Evolutionary conservation across 2,888 invertebrate species (phyloP).

Genomic region (Nyleta sp.): DNA sequence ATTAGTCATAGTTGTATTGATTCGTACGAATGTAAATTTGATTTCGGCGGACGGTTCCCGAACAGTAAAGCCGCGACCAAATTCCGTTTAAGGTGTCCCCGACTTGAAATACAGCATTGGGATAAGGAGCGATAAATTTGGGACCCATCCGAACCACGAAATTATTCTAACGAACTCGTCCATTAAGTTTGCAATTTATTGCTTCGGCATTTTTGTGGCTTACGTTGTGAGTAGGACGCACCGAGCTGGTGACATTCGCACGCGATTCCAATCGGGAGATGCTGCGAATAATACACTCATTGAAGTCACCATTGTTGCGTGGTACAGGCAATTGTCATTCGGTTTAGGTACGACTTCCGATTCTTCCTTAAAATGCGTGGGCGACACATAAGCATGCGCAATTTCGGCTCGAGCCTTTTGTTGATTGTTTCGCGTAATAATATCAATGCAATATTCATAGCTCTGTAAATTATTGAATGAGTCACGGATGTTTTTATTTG

Average conservation of each 20-base stretch:
- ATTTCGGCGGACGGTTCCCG: too few species aligned
- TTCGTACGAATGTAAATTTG: too few species aligned
- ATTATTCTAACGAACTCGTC: constrained; percentile 39
- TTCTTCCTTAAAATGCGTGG: constrained; percentile 30
- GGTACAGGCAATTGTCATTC: constrained; percentile 30
- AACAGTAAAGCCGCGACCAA: too few species aligned
- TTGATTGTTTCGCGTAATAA: constrained; percentile 44
- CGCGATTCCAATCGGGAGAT: constrained; percentile 29
- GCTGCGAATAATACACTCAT: constrained; percentile 45
- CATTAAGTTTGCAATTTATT: constrained; percentile 45
- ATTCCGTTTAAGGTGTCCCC: too few species aligned
- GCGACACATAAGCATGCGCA: constrained; percentile 34
- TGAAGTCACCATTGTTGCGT: constrained; percentile 44
- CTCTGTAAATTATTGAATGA: constrained; percentile 12
- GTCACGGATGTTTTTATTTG: constrained; percentile 14
- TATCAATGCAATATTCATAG: constrained; percentile 53
- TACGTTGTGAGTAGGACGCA: constrained; percentile 41
- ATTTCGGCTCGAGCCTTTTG: constrained; percentile 43
- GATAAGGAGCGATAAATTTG: constrained; percentile 10
- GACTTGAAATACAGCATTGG: neutral
- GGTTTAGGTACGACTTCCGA: constrained; percentile 49
- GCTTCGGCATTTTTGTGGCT: constrained; percentile 15
- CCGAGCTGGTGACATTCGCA: constrained; percentile 51
- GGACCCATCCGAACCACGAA: constrained; percentile 1
- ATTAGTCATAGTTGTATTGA: too few species aligned